Evolutionary conservation across 2,797 vertebrate genomes (phyloP), one percentile per base, ranked within the genome.

Genomic region (Gymnocypris eckloni): DNA sequence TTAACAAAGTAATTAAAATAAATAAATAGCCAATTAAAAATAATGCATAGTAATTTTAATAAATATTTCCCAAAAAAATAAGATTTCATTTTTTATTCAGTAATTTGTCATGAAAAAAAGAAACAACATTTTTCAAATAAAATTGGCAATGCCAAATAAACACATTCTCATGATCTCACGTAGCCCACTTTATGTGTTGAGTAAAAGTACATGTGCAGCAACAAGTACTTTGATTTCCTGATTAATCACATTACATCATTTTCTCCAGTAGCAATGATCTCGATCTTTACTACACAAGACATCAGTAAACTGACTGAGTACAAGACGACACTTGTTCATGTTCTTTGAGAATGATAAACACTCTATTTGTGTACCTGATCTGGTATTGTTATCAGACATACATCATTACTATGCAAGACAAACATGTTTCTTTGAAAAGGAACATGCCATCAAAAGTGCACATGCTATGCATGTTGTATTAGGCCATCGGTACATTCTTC

Each of bases 291-390:
- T 20, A 64, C 56, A 76, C 59, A 39, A 50, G 50, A 28, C 50
- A 59, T 66, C 72, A 37, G 22, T 25, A 25, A 56, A 70, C 52
- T 22, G 67, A 56, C 6, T 7, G 16, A 37, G 28, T 75, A 50
- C 41, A 83, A 83, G 81, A 45, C 25, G 20, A 64, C 43, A 41
- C 81, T 48, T 83, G 41, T 75, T 75, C 54, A 9, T 76, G 9
- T 52, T 83, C 39, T 73, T 0, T 6, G 12, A 83, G 25, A 73
- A 73, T 48, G 54, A 82, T 7, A 33, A 72, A 39, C 15, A 50
- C 28, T 28, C 15, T 41, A 48, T 83, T 75, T 66, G 41, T 64
- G 43, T 43, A n/a, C 41, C 25, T 64, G 8, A 59, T 48, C 15
- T 20, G 13, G 9, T 48, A 73, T 73, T 73, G 45, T n/a, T 25